Base-by-base conservation (phyloP, 2,797 vertebrate genomes). In the Sandelia bainsii region DNA sequence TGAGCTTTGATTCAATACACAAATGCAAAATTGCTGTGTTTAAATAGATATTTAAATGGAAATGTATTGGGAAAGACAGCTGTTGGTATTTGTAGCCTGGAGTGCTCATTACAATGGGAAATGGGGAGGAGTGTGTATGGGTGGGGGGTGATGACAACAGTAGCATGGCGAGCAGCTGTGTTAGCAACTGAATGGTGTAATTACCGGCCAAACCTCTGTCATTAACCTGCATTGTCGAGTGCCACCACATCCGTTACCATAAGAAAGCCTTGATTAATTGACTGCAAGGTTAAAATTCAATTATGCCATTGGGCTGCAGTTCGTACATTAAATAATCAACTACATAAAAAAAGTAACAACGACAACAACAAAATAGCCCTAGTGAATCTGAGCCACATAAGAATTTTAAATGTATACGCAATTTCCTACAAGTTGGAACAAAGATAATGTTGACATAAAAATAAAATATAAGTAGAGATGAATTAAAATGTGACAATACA, bases 161-260 rank as follows among this genome's bases (percentile, higher is more conserved):
- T 91, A 94, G 96, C 95, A 96, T 95, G 95, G 96, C 94, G 92
- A 96, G 95, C 95, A 90, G 91, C 91, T 83, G 89, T 87, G 92
- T 98, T 98, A 96, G 96, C 96, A 97, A 95, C 92, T 97, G 96
- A 98, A 98, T 97, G 95, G 93, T 93, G 94, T 96, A 96, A 96
- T 96, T 95, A 96, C 95, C 73, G 85, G 90, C 92, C 93, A 93
- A 95, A 93, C 95, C 93, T 92, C 92, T 91, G 92, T 94, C 95
- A 96, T 96, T 96, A 96, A 95, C 96, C 94, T 95, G 94, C 92
- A 95, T 95, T 96, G 94, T 96, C 77, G 89, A 93, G 94, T 92
- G 92, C 94, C 95, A 95, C 94, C 96, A 93, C 95, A 96, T 91
- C 95, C 92, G 96, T 98, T 98, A 97, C 94, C 96, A 98, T 97